Evolutionary conservation across 2,888 invertebrate species (phyloP).

Genomic region (Dryobotodes eremita): DNA sequence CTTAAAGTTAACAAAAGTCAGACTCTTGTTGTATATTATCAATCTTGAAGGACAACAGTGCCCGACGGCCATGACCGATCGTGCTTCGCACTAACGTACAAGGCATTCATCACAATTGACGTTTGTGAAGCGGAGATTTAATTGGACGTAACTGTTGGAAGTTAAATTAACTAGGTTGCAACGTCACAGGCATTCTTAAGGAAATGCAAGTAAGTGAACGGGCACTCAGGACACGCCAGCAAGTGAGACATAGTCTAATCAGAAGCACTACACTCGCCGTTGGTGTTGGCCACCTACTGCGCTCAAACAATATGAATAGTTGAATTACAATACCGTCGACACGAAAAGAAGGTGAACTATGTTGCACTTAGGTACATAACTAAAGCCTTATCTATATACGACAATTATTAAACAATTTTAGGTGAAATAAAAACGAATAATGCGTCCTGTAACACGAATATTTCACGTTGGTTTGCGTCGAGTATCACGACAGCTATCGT

Average conservation of each 20-base stretch:
- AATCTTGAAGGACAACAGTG: neutral
- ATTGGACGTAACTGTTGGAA: neutral
- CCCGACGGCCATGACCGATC: neutral
- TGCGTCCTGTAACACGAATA: constrained; percentile 6
- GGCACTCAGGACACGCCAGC: neutral
- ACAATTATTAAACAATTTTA: neutral
- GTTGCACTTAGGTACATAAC: constrained; percentile 15
- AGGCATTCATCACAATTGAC: neutral
- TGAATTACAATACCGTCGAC: neutral
- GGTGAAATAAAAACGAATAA: neutral
- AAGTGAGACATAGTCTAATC: neutral
- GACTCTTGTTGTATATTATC: neutral
- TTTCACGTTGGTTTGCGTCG: constrained; percentile 8
- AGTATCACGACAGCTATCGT: neutral
- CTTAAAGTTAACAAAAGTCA: neutral
- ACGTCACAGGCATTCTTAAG: neutral
- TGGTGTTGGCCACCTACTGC: neutral
- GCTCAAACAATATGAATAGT: neutral
- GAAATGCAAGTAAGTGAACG: neutral
- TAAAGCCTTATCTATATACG: neutral
- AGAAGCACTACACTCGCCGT: neutral
- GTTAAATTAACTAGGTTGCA: neutral
- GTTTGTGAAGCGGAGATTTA: neutral
- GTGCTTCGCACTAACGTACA: neutral
- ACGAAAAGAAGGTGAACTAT: neutral